phyloP scores from a whole-genome alignment of 2,113 vertebrate species.

The Corythornis vintsioides region DNA sequence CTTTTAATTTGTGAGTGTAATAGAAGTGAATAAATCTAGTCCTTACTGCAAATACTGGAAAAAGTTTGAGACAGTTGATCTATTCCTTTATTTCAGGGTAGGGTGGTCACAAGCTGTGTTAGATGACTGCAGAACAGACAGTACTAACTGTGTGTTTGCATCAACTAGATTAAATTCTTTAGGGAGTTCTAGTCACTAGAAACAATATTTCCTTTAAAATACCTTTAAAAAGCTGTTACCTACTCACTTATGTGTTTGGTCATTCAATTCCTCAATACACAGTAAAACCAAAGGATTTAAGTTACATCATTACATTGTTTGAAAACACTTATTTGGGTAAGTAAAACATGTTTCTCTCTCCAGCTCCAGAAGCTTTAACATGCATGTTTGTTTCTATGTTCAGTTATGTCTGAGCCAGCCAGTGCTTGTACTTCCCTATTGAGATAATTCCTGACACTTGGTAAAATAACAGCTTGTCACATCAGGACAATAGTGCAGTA shows the following conservation, averaged over 20 bases:
- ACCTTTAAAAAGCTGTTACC: not conserved
- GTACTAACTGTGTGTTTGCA: not conserved
- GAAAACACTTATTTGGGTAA: not conserved
- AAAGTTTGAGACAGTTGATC: not conserved
- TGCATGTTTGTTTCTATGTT: not conserved
- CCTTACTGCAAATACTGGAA: not conserved
- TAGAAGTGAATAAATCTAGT: not conserved
- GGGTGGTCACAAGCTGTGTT: not conserved
- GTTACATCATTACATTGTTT: not conserved
- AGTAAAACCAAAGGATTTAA: not conserved
- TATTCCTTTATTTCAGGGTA: not conserved
- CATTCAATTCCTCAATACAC: not conserved
- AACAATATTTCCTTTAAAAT: not conserved
- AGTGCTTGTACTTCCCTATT: not conserved
- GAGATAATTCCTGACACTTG: not conserved
- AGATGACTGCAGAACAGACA: no score
- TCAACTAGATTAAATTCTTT: not conserved
- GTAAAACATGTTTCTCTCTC: not conserved
- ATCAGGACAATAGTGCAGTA: not conserved
- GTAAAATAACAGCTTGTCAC: not conserved
- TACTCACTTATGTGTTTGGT: fast-evolving
- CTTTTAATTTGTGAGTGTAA: not conserved
- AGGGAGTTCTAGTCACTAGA: not conserved
- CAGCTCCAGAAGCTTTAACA: fast-evolving
- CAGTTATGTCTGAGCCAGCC: not conserved